phyloP scores from a whole-genome alignment of 2,888 invertebrate genomes.

The Agonum fuliginosum region DNA sequence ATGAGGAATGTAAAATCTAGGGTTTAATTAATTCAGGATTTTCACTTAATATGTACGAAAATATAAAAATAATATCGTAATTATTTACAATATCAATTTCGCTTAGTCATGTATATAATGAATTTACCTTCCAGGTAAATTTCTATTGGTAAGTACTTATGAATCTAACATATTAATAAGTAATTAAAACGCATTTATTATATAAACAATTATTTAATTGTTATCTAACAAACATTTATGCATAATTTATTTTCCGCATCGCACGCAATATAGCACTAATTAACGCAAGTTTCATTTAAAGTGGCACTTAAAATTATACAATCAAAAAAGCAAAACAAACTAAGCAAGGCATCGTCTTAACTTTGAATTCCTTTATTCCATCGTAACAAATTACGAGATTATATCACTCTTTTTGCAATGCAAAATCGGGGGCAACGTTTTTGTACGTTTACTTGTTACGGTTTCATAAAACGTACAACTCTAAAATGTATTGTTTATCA shows the following conservation, averaged over 20 bases:
- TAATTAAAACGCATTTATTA: slow-evolving; percentile 24
- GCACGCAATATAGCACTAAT: slow-evolving; percentile 19
- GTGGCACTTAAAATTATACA: background rate
- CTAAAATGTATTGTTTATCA: background rate
- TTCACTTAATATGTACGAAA: no score
- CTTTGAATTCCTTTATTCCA: background rate
- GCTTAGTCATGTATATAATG: no score
- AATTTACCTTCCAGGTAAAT: no score
- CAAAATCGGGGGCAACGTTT: slow-evolving; percentile 10
- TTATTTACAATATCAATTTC: no score
- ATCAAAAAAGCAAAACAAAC: background rate
- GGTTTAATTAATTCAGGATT: no score
- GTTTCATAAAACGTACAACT: slow-evolving; percentile 28
- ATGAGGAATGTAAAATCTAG: no score
- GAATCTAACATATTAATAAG: slow-evolving; percentile 11
- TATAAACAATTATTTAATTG: background rate
- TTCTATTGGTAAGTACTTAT: background rate
- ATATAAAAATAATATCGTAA: no score
- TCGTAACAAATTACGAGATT: slow-evolving; percentile 20
- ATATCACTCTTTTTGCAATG: slow-evolving; percentile 39
- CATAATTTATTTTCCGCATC: background rate
- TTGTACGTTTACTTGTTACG: slow-evolving; percentile 13
- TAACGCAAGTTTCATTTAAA: slow-evolving; percentile 9
- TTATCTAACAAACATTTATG: slow-evolving; percentile 20
- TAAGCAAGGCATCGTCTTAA: background rate